These are phyloP conservation scores for Belonocnema kinseyi DNA, from an alignment of 1,140 invertebrate genomes.

Conservation along the genomic window DNA sequence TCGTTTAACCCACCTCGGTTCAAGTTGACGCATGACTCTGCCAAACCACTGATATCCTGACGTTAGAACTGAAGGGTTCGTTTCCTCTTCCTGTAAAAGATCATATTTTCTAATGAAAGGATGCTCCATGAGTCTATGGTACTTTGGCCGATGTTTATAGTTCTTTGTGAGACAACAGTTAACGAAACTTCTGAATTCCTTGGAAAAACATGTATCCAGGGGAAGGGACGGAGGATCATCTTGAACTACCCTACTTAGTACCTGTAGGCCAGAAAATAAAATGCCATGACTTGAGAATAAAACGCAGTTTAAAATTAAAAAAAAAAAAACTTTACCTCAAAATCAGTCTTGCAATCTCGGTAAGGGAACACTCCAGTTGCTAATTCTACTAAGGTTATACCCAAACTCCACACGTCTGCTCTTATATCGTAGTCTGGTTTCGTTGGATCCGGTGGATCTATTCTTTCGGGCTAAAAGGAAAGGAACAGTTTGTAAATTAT, in stretches of 20 bases:
- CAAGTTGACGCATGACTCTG: constrained; percentile 69
- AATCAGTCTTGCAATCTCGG: constrained; percentile 95
- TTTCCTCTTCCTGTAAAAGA: constrained; percentile 59
- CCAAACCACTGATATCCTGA: constrained; percentile 71
- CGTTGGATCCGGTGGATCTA: constrained; percentile 91
- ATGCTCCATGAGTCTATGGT: constrained; percentile 92
- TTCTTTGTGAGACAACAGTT: constrained; percentile 93
- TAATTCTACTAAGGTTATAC: constrained; percentile 96
- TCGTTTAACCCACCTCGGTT: constrained; percentile 65
- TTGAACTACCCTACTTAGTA: constrained; percentile 88
- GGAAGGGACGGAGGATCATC: constrained; percentile 92
- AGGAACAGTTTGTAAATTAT: constrained; percentile 37
- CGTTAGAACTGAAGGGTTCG: constrained; percentile 59
- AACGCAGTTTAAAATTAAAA: background rate
- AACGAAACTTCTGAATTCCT: constrained; percentile 71
- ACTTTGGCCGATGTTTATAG: constrained; percentile 94
- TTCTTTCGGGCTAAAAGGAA: constrained; percentile 90
- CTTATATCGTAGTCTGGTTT: constrained; percentile 98
- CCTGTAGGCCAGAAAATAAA: constrained; percentile 76
- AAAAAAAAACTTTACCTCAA: constrained; percentile 84
- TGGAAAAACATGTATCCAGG: constrained; percentile 81
- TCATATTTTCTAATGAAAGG: constrained; percentile 91
- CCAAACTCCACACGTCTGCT: constrained; percentile 99
- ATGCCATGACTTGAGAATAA: background rate
- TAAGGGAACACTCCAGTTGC: constrained; percentile 94